Base-by-base conservation (phyloP, 2,888 invertebrate species). In the Rhagium mordax region DNA sequence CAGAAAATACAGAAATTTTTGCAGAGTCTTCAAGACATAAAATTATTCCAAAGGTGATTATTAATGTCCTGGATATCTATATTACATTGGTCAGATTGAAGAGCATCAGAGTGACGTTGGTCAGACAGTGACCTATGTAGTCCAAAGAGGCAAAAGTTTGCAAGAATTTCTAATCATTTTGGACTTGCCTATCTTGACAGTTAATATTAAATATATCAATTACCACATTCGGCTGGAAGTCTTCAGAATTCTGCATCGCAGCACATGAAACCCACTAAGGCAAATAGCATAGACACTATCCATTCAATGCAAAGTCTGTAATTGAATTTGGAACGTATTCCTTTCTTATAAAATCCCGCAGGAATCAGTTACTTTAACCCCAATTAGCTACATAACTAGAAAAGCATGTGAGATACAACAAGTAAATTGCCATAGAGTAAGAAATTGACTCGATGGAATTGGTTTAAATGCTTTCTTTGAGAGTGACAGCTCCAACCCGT, bases 391-490 rank as follows among this genome's bases (percentile, higher is more conserved):
- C 51, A 65, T 51, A 65, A 47, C 61, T 61, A 29, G 47, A 61
- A 47, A 24, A 27, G 51, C 27, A 18, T 51, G 64, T 16, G 41
- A 24, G 29, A 24, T 57, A 57, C 57, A 16, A 47, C 41, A 47
- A 61, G 21, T 47, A 61, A 61, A 57, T 48, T 48, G 53, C 33
- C 48, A 62, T 53, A 61, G 41, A 62, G 47, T 64, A 59, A 60
- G 67, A 60, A 74, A 72, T 76, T 65, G 72, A 60, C 72, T 70
- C 70, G 64, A 76, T 70, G 68, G 72, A 72, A 74, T 76, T 71
- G 71, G 70, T 76, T 74, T 76, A 74, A 74, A 74, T 72, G 74
- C 64, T 74, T 76, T 74, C 71, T 74, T 76, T 71, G 72, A 72
- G 65, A 74, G 66, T 67, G 71, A 69, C 74, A 72, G 60, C 68